Evolutionary conservation across 2,113 vertebrate species (phyloP), one percentile per base, ranked within the genome.

Genomic region (Pelecanus crispus): DNA sequence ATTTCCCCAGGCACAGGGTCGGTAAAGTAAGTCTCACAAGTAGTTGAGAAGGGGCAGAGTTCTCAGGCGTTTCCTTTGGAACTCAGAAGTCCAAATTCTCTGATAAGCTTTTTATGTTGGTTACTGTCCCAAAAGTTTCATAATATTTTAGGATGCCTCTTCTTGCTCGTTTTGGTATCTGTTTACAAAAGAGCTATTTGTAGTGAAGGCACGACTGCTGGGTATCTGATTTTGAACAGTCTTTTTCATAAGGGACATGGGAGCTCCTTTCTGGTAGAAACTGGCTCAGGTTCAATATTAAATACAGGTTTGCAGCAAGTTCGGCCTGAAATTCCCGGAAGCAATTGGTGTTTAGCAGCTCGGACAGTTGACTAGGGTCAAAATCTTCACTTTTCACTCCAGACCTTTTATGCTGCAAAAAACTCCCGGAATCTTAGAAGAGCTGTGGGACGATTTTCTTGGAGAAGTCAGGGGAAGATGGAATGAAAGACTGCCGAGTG

Each of bases 241-340:
- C 11, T 42, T 84, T 88, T 70, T 52, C 44, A 19, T 34, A 44
- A 74, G 25, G 29, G 29, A 20, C 34, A 29, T 52, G 11, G 7
- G 34, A 65, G 13, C 31, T 78, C 10, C 71, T 32, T 47, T 36
- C 29, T 55, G 12, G 28, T n/a, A 71, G 72, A 26, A 56, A 7
- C 25, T 68, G 36, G 11, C 32, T 61, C 26, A 31, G 31, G 3
- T 53, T 81, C 66, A 49, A 4, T 72, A 50, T 15, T 49, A 70
- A 68, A 42, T 19, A 28, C 0, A 2, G 11, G 11, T 65, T 90
- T 59, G 61, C 77, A 61, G 45, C 0, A 0, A 66, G 50, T 66
- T 82, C 0, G 5, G 11, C 50, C n/a, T 68, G 36, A 47, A 87
- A 79, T 49, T 94, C 40, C 47, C 3, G 11, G 82, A 62, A 66